phyloP scores from a whole-genome alignment of 2,797 vertebrate genomes.

The Microctenopoma stevenorrisi region DNA sequence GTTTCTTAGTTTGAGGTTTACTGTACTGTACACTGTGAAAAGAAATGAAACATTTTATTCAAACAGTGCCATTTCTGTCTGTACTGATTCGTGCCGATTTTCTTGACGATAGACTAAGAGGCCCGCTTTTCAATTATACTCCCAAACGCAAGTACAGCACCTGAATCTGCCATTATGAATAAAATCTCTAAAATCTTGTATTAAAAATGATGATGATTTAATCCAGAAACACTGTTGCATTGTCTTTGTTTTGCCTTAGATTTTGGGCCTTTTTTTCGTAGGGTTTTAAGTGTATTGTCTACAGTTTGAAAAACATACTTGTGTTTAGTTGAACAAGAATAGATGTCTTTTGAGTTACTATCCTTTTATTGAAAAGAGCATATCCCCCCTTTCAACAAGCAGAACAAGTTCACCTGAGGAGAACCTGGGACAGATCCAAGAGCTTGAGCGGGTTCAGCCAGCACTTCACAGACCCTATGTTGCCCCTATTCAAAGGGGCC shows the following conservation, averaged over 20 bases:
- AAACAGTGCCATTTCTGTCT: background rate
- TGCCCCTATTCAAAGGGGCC: conserved; percentile 53
- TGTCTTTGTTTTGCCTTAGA: background rate
- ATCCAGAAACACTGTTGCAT: conserved; percentile 1
- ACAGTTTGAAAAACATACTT: conserved; percentile 11
- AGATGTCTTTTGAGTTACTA: conserved; percentile 21
- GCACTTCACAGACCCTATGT: conserved; percentile 47
- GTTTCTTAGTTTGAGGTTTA: background rate
- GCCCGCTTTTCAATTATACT: background rate
- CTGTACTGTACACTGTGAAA: background rate
- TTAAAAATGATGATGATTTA: background rate
- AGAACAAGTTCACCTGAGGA: conserved; percentile 70
- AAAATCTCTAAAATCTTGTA: background rate
- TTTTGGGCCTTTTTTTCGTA: background rate
- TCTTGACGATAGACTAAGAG: background rate
- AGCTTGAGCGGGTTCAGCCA: conserved; percentile 52
- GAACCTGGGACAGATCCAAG: conserved; percentile 65
- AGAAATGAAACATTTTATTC: background rate
- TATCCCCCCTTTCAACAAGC: conserved; percentile 24
- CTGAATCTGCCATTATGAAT: background rate
- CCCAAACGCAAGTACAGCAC: background rate
- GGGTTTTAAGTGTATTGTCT: background rate
- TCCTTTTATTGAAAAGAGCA: conserved; percentile 28
- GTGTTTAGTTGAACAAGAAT: conserved; percentile 3
- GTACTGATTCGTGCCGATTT: background rate